phyloP scores from a whole-genome alignment of 2,797 vertebrate genomes.

The Aotus griseimembra region DNA sequence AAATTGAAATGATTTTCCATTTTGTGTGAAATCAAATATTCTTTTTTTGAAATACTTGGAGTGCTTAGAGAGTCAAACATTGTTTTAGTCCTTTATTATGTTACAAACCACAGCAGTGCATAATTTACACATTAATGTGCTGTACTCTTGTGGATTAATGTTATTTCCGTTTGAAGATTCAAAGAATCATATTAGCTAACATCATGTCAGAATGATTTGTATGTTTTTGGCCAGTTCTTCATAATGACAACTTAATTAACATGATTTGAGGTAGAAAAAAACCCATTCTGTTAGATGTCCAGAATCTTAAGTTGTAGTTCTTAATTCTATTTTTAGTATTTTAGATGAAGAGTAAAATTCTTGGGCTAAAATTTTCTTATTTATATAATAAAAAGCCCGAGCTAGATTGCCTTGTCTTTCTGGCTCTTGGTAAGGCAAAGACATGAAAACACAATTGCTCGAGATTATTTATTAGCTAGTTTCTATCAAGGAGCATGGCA shows the following conservation, averaged over 20 bases:
- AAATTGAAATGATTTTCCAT: conserved; percentile 27
- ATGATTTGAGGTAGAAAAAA: neutral
- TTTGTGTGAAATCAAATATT: neutral
- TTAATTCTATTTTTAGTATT: neutral
- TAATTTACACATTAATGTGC: neutral
- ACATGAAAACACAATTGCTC: neutral
- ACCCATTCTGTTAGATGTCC: neutral
- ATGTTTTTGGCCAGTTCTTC: neutral
- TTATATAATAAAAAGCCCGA: neutral
- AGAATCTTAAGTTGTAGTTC: neutral
- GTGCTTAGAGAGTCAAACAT: neutral
- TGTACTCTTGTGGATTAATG: neutral
- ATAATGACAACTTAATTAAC: neutral
- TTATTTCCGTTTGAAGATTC: neutral
- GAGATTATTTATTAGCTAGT: neutral
- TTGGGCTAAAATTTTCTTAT: neutral
- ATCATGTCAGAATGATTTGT: neutral
- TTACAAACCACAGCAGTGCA: neutral
- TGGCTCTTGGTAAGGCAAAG: neutral
- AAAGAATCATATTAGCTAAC: neutral
- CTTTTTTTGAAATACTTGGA: neutral
- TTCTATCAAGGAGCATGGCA: neutral
- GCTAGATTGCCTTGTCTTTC: neutral
- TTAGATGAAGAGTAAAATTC: neutral
- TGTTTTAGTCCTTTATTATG: neutral